A percentile compares a stretch with the other conserved stretches of the same genome.
Evolutionary conservation across 2,888 invertebrate species (phyloP).

Genomic region (Pemphredon lugubris): DNA sequence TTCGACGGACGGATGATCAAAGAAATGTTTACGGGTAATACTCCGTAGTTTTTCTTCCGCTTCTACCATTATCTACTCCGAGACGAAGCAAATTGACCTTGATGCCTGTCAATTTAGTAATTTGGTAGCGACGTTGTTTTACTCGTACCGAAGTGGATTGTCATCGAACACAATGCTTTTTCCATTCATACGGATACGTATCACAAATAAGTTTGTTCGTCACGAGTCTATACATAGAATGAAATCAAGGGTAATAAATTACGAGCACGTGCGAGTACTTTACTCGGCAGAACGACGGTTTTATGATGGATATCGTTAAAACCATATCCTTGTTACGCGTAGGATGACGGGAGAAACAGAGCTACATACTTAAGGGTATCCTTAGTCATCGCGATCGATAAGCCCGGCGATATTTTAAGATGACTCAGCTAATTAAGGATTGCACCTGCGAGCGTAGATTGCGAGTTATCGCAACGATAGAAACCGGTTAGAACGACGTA

Average conservation of each 20-base stretch:
- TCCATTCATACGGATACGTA: slow-evolving; percentile 2
- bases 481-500: too few species aligned
- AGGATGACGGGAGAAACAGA: slow-evolving; percentile 23
- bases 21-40: too few species aligned
- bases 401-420: slow-evolving; percentile 1
- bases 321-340: slow-evolving; percentile 73
- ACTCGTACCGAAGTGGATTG: slow-evolving; percentile 10
- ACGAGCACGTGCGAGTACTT: slow-evolving; percentile 52
- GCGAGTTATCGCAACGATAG: background rate
- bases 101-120: background rate
- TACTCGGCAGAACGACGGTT: slow-evolving; percentile 48
- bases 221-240: slow-evolving; percentile 33
- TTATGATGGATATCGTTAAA: slow-evolving; percentile 76
- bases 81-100: background rate
- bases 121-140: background rate
- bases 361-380: slow-evolving; percentile 4
- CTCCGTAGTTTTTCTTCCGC: too few species aligned
- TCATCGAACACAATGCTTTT: slow-evolving; percentile 20
- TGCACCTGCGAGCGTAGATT: too few species aligned
- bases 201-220: slow-evolving; percentile 26
- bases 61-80: background rate
- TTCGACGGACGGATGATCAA: too few species aligned
- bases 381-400: slow-evolving; percentile 13
- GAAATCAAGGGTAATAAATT: slow-evolving; percentile 60
- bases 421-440: slow-evolving; percentile 10